Evolutionary conservation across 2,888 invertebrate species (phyloP), one percentile per base, ranked within the genome.

Genomic region (Cephus runcator): DNA sequence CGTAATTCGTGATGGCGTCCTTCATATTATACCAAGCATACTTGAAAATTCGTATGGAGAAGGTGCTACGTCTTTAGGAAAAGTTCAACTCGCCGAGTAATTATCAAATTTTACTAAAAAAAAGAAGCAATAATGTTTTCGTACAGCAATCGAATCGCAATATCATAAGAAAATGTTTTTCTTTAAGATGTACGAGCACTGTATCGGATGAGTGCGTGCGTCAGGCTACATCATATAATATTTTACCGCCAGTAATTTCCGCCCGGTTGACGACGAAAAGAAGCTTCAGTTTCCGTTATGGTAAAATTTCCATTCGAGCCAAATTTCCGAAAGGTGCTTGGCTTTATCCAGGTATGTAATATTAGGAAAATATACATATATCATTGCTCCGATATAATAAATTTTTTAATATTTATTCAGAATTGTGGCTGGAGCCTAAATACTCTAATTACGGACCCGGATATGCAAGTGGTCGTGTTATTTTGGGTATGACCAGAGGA

Each of bases 311-410:
- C 84, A 90, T 94, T 35, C 91, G 89, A 76, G 93, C 93, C 0
- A 93, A 93, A 86, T 89, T 94, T 76, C 93, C 94, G 1, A 82
- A 87, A 69, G 94, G 94, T 36, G 93, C 93, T 85, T 94, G 93
- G 93, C 88, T 94, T 33, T 93, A 92, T 89, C 93, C 94, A 86
- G 92, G 94, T 93, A 87, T 40, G 12, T 35, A 73, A 56, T 23
- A 15, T 23, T 23, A 0, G 9, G 23, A n/a, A 31, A 76, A 23
- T 30, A n/a, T 34, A 69, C 12, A n/a, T 23, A 30, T 31, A 69
- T 40, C 11, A n/a, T 68, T 56, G 30, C 36, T 68, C 69, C 33
- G 30, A 12, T 75, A 75, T 34, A 75, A 40, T 69, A 69, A 15
- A 23, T 23, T 23, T 56, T 23, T 6, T 56, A 23, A 23, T 81